Base-by-base conservation (phyloP, 2,113 vertebrate species). In the Electrona antarctica region DNA sequence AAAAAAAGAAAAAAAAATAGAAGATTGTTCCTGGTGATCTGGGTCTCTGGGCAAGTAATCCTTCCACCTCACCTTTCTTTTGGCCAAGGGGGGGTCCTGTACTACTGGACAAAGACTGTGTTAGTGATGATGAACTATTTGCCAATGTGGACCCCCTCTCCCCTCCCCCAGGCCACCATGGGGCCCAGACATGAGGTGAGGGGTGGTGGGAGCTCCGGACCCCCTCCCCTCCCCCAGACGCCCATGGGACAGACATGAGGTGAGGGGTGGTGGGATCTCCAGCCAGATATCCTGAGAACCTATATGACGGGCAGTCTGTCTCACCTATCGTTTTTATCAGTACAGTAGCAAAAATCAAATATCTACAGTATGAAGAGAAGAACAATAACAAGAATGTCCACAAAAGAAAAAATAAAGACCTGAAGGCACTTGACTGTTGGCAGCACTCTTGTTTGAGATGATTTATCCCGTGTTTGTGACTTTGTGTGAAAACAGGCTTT, bases 381-480 rank as follows among this genome's bases (percentile, higher is more conserved):
- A 52, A 73, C 90, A 87, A 83, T 62, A 77, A 88, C 71, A 83
- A 89, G 67, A 41, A 41, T 6, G 33, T 41, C 33, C 33, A 4
- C 33, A 4, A 41, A 41, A 41, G 5, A 41, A 41, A 6, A 41
- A 41, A 41, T 1, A 41, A 74, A 89, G 89, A 87, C 88, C 90
- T 81, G 86, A 92, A 95, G 96, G 95, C 95, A 83, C 82, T 21
- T 92, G 96, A 96, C 97, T 96, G 97, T 97, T 98, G 94, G 87
- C 90, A 90, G 80, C 71, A 83, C 79, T 85, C 77, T 78, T 75
- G 74, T 86, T 72, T 79, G 69, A 83, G 60, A 82, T 79, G 74
- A 87, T 79, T 84, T 84, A 41, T 83, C 78, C 79, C 65, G 88
- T 90, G 85, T 77, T 90, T 79, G 78, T 92, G 91, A 89, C 84